Evolutionary conservation across 2,888 invertebrate species (phyloP), one percentile per base, ranked within the genome.

Genomic region (Calliscelio sp.): DNA sequence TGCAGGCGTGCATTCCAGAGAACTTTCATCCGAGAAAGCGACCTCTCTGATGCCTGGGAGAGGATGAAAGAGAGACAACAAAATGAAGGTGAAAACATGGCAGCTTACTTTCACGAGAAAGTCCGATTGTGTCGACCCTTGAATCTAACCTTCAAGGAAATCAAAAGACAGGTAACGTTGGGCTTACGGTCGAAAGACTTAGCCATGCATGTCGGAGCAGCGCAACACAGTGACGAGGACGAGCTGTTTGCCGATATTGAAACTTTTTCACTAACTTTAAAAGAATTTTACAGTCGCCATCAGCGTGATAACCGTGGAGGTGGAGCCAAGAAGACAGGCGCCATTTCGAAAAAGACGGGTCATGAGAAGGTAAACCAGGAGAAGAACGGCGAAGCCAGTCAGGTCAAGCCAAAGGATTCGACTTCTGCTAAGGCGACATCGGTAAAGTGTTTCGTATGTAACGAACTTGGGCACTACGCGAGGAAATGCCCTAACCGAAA

Each of bases 81-180:
- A 51, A 35, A 22, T 3, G 16, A 32, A 2, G 51, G 16, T 3
- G 65, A 65, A 20, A 49, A 8, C 2, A 11, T 28, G 2, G 65
- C 65, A 2, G 38, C 65, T 0, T 84, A 86, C 57, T 86, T 65
- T 41, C 49, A 84, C 16, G 81, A 81, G 0, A 86, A 86, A 46
- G 78, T 79, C 1, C 57, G 55, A 28, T 63, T 84, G 7, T 84
- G 80, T 46, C 65, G 61, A 32, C 20, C 51, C 32, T 10, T 49
- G 22, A 22, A 49, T 1, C 24, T 49, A 24, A 5, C 22, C 10
- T 49, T 49, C 4, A 11, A 2, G 5, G 49, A 51, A 11, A 35
- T 66, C 2, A 49, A 22, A 14, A 44, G 22, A 11, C 63, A 65
- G 28, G 63, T 65, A 0, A 18, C 46, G 14, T 20, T 28, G 16